phyloP scores from a whole-genome alignment of 2,888 invertebrate genomes.

The Perizoma affinitatum region DNA sequence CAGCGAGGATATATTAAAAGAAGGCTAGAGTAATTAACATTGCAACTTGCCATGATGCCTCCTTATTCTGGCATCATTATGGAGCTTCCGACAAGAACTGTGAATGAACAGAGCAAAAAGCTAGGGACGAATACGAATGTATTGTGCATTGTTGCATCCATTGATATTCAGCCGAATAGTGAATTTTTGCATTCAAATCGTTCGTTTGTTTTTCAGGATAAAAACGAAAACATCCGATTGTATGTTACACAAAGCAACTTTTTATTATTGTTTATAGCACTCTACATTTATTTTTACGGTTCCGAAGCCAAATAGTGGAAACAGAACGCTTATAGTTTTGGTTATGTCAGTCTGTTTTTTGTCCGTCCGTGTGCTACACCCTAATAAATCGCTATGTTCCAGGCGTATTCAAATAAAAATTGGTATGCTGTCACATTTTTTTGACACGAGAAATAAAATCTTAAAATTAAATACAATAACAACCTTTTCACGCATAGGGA shows the following conservation, averaged over 20 bases:
- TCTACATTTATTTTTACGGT: neutral
- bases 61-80: constrained; percentile 30
- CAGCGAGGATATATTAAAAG: constrained; percentile 63
- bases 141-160: constrained; percentile 18
- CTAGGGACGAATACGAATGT: constrained; percentile 8
- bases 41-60: constrained; percentile 48
- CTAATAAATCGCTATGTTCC: no score
- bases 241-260: constrained; percentile 1
- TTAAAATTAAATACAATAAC: no score
- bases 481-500: no score
- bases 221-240: constrained; percentile 14
- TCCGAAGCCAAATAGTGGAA: no score
- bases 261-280: constrained; percentile 7
- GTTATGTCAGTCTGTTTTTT: no score
- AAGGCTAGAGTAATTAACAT: constrained; percentile 56
- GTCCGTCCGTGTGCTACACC: no score
- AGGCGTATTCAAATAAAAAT: no score
- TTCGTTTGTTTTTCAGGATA: constrained; percentile 8
- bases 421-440: no score
- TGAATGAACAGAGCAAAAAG: constrained; percentile 15
- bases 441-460: no score
- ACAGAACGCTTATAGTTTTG: no score
- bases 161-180: constrained; percentile 20
- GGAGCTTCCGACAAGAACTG: constrained; percentile 7
- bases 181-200: constrained; percentile 10